Evolutionary conservation across 2,113 vertebrate species (phyloP), one percentile per base, ranked within the genome.

Genomic region (Leptocoma aspasia): DNA sequence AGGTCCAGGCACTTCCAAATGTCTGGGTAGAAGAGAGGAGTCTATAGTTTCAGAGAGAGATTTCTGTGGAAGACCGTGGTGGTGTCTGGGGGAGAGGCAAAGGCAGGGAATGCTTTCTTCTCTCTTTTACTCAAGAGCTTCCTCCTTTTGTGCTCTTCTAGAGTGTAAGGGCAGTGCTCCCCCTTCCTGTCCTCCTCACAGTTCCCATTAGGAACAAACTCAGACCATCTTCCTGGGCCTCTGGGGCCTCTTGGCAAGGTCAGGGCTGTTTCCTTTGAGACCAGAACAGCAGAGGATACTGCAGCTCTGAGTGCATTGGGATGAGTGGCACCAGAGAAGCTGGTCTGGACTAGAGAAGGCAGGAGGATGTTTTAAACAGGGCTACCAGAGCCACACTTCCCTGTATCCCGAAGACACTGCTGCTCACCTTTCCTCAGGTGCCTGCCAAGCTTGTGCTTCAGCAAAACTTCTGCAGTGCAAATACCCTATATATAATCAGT

Each of bases 301-400:
- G 39, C 15, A 3, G 0, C 33, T 54, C 15, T 0, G 0, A 21
- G 28, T 8, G 13, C 11, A 2, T 15, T 16, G 9, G 21, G 20
- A 7, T 68, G n/a, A 63, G 16, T 11, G 37, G 6, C 3, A 4
- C 22, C 5, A 8, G n/a, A 49, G 42, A 9, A 70, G 11, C 41
- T 57, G 26, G 2, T 13, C 13, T 42, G 47, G 15, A 54, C 10
- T 8, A 10, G 30, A 39, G 37, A 42, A 66, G 65, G 27, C 1
- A 5, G 20, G 8, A 82, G 39, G 15, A 6, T n/a, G 15, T 57
- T 44, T 81, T 4, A 66, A 37, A n/a, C 4, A 75, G 13, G 19
- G 14, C 10, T 70, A 4, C 15, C 52, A 28, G 26, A 56, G 54
- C 9, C 3, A 7, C 4, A 31, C 13, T 41, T 33, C 27, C 3